Percentiles rank a stretch among this genome's conserved stretches.
Evolutionary conservation across 2,797 vertebrate species (phyloP).

Genomic region (Allobates femoralis): DNA sequence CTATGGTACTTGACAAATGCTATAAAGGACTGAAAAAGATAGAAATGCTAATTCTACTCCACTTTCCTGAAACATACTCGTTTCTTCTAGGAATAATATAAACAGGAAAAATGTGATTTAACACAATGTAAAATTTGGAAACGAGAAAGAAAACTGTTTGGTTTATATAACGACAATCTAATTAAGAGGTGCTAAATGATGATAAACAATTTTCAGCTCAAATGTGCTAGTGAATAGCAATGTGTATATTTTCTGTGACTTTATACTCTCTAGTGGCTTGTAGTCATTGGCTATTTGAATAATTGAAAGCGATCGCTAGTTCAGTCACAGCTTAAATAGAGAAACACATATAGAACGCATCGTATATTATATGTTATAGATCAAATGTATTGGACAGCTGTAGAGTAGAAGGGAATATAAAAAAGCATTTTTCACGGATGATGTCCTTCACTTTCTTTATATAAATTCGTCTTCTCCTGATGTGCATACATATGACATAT

Average conservation of each 20-base stretch:
- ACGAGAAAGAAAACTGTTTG: not conserved
- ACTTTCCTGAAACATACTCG: not conserved
- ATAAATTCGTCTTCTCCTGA: not conserved
- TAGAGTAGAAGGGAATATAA: not conserved
- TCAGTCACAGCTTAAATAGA: not conserved
- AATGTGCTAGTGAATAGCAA: not conserved
- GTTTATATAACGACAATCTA: not conserved
- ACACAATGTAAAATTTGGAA: not conserved
- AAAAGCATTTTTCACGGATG: not conserved
- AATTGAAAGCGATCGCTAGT: conserved; percentile 16
- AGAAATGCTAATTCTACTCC: not conserved
- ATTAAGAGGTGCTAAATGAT: not conserved
- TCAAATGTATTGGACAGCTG: not conserved
- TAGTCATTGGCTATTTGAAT: not conserved
- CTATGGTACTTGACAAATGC: not conserved
- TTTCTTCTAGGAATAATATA: not conserved
- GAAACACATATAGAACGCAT: not conserved
- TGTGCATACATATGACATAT: not conserved
- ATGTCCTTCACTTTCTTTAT: not conserved
- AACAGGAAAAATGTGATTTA: not conserved
- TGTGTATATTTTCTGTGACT: not conserved
- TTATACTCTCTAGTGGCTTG: not conserved
- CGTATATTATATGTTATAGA: not conserved
- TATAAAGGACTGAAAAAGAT: not conserved
- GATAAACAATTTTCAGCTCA: not conserved